These are phyloP conservation scores for Neopipo cinnamomea DNA, from an alignment of 2,113 vertebrate species.

Conservation along the genomic window DNA sequence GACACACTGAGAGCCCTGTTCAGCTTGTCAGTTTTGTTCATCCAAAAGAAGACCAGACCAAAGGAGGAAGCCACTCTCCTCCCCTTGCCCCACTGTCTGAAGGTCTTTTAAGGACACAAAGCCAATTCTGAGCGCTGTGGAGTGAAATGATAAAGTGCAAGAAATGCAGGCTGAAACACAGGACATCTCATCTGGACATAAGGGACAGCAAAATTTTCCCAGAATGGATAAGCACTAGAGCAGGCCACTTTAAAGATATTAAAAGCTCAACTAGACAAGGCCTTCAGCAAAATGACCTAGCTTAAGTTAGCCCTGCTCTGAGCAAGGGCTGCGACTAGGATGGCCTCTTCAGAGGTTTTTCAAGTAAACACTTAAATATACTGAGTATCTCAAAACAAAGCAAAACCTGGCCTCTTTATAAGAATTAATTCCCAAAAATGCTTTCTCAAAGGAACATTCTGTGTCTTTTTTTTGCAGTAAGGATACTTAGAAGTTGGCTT, in stretches of 20 bases:
- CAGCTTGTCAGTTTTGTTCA: neutral
- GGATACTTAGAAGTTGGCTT: neutral
- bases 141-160: neutral
- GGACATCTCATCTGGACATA: neutral
- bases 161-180: fast-evolving
- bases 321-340: neutral
- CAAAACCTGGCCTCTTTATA: neutral
- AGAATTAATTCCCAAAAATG: neutral
- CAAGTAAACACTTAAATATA: neutral
- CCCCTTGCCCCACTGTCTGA: neutral
- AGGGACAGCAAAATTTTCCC: neutral
- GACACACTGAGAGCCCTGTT: neutral
- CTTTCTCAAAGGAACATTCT: neutral
- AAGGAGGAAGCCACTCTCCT: neutral
- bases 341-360: neutral
- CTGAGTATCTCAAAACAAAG: neutral
- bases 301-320: neutral
- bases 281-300: neutral
- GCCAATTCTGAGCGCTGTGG: neutral
- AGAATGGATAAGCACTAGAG: neutral
- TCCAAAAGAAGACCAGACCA: neutral
- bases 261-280: neutral
- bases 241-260: neutral
- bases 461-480: neutral
- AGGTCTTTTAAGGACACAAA: neutral